These are phyloP conservation scores for Lymantria monacha DNA, from an alignment of 2,888 invertebrate species.

Conservation along the genomic window DNA sequence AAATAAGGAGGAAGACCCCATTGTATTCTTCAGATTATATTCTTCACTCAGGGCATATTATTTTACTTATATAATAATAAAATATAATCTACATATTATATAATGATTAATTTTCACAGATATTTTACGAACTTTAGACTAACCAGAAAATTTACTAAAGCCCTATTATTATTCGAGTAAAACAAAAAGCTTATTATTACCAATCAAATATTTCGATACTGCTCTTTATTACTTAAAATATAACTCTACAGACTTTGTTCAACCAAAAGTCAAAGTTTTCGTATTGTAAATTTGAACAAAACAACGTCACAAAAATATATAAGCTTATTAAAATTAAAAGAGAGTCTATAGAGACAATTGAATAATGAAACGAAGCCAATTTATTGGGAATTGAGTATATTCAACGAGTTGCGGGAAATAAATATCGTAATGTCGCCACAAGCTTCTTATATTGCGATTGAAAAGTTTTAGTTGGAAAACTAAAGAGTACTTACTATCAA, in stretches of 20 bases:
- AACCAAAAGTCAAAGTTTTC: conserved; percentile 20
- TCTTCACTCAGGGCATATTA: no score
- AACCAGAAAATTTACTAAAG: not conserved
- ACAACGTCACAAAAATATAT: conserved; percentile 37
- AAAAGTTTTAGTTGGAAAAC: conserved; percentile 65
- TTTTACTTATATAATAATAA: no score
- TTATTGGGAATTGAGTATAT: conserved; percentile 51
- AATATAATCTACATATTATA: not conserved
- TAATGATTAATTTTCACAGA: not conserved
- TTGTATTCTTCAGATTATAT: no score
- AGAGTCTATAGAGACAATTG: conserved; percentile 43
- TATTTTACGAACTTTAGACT: not conserved
- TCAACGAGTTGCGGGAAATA: conserved; percentile 58
- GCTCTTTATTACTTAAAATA: conserved; percentile 8
- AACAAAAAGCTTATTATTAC: conserved; percentile 6
- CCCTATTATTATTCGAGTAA: not conserved
- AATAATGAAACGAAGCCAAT: conserved; percentile 64
- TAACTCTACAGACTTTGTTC: conserved; percentile 16
- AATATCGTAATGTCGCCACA: conserved; percentile 63
- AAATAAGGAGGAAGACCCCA: no score
- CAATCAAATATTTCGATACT: conserved; percentile 12
- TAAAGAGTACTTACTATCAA: conserved; percentile 40
- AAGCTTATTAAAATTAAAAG: conserved; percentile 37
- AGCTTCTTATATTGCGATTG: conserved; percentile 75
- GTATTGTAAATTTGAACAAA: conserved; percentile 16